A percentile compares a stretch with the other conserved stretches of the same genome.
Conservation (phyloP, 2,888 invertebrate species). For the Pseudanteris insignis region DNA sequence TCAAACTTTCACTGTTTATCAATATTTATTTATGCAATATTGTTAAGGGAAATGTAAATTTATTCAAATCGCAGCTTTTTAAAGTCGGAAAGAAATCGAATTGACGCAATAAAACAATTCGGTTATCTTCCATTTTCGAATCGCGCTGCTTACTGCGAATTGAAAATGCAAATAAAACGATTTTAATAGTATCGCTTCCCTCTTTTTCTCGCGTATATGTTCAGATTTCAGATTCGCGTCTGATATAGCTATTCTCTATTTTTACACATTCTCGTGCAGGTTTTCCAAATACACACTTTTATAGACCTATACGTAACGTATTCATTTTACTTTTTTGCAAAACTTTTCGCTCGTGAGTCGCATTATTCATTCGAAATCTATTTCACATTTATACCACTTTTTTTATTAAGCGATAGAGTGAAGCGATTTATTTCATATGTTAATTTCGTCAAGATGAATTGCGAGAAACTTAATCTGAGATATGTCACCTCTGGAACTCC, state of each 20-base stretch:
- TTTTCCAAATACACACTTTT: background rate
- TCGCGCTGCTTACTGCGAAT: no score
- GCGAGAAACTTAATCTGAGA: constrained; percentile 24
- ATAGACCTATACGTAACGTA: no score
- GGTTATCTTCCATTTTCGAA: no score
- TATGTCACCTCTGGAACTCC: constrained; percentile 16
- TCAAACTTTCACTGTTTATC: no score
- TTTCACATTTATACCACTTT: constrained; percentile 5
- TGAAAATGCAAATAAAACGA: no score
- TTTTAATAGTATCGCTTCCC: no score
- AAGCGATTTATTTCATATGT: constrained; percentile 13
- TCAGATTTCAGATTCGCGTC: background rate
- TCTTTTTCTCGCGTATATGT: background rate
- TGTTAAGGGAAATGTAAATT: no score
- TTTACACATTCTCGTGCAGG: background rate
- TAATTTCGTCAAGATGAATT: constrained; percentile 17
- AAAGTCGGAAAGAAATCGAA: no score
- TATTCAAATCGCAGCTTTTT: no score
- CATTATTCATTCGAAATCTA: constrained; percentile 1
- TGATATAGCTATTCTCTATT: background rate
- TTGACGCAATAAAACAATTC: no score
- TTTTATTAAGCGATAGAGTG: background rate
- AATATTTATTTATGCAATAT: no score
- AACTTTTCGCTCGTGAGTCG: background rate
- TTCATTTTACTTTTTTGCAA: background rate